These are phyloP conservation scores for Hypocryptadius cinnamomeus DNA, from an alignment of 2,113 vertebrate genomes.

Conservation along the genomic window DNA sequence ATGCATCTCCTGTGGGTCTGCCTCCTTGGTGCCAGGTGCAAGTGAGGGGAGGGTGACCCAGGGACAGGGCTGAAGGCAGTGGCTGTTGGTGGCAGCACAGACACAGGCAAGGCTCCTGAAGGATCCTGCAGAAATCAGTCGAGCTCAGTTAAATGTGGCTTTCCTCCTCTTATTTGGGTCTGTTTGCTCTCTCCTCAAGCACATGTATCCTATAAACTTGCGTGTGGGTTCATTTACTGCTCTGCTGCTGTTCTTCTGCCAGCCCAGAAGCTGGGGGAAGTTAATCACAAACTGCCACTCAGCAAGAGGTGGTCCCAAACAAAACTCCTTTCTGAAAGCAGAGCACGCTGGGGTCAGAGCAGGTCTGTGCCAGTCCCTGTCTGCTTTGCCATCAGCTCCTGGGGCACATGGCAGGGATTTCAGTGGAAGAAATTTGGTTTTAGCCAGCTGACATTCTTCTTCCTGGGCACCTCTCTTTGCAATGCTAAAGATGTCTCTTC, in stretches of 20 bases:
- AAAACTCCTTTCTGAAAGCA: not conserved
- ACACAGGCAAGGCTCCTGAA: not conserved
- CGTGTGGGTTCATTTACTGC: not conserved
- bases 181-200: not conserved
- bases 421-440: not conserved
- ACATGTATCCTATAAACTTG: not conserved
- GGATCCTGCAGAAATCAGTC: not conserved
- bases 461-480: not conserved
- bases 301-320: not conserved
- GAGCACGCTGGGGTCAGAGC: not conserved
- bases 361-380: rapidly evolving
- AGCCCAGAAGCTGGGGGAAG: not conserved
- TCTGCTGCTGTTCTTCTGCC: not conserved
- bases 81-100: not conserved
- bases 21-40: not conserved
- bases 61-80: not conserved
- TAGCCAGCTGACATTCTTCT: not conserved
- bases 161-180: not conserved
- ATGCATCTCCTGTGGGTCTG: not conserved
- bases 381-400: not conserved
- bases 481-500: not conserved
- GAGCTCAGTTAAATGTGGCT: rapidly evolving
- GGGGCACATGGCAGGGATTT: not conserved
- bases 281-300: not conserved
- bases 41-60: not conserved